phyloP scores from a whole-genome alignment of 2,888 invertebrate genomes.

The Pharmacophagus antenor region DNA sequence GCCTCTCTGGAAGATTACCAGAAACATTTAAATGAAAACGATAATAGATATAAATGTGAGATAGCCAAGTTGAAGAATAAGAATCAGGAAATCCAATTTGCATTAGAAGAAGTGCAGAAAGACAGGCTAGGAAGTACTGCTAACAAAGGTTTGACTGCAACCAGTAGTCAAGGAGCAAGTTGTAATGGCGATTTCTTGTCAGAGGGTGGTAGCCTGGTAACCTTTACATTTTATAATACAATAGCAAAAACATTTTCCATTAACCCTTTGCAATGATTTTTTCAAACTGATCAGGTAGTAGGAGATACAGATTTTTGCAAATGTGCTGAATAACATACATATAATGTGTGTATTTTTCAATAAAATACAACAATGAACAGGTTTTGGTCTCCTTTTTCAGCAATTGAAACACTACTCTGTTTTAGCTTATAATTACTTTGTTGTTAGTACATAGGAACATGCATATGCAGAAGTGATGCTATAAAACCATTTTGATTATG shows the following conservation, averaged over 20 bases:
- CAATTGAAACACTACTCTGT: too few relatives aligned
- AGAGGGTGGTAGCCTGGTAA: constrained; percentile 83
- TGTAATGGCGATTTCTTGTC: constrained; percentile 77
- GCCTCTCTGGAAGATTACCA: constrained; percentile 86
- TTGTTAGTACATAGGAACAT: too few relatives aligned
- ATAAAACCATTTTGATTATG: too few relatives aligned
- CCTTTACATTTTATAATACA: constrained; percentile 21
- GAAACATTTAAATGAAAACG: constrained; percentile 82
- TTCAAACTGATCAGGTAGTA: too few relatives aligned
- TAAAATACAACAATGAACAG: too few relatives aligned
- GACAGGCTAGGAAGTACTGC: constrained; percentile 64
- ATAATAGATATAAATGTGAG: constrained; percentile 81
- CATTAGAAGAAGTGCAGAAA: constrained; percentile 65
- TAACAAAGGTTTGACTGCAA: constrained; percentile 54
- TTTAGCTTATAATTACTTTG: too few relatives aligned
- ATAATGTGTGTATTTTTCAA: too few relatives aligned
- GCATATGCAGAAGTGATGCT: too few relatives aligned
- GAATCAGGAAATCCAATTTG: constrained; percentile 73
- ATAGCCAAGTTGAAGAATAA: constrained; percentile 81
- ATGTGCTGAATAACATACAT: too few relatives aligned
- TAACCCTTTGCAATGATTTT: too few relatives aligned
- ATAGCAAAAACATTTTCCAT: background rate
- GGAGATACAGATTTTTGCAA: too few relatives aligned
- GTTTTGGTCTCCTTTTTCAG: too few relatives aligned
- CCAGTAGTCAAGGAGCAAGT: constrained; percentile 70